These are phyloP conservation scores for Embiotoca jacksoni DNA, from an alignment of 2,113 vertebrate genomes.

Conservation along the genomic window DNA sequence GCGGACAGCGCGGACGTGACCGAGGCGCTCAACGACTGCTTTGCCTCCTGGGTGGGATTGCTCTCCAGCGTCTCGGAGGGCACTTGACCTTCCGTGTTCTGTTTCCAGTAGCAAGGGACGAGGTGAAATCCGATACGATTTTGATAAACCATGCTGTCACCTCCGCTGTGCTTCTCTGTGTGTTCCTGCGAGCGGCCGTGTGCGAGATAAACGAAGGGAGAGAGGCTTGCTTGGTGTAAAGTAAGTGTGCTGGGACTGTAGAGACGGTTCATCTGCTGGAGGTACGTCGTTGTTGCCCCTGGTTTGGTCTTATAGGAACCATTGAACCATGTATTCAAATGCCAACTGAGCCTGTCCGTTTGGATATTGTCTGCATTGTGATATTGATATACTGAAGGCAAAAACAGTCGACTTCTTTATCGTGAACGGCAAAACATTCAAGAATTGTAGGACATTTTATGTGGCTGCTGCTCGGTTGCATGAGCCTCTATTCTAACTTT, in stretches of 20 bases:
- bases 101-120: constrained; percentile 26
- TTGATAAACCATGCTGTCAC: constrained; percentile 55
- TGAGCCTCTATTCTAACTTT: not conserved
- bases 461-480: too few species aligned
- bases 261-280: not conserved
- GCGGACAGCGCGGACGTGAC: constrained; percentile 48
- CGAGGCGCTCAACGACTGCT: constrained; percentile 14
- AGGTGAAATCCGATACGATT: constrained; percentile 54
- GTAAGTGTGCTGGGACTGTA: not conserved
- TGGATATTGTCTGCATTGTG: not conserved
- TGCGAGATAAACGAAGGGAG: constrained; percentile 3
- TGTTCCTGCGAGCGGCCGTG: constrained; percentile 5
- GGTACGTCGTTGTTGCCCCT: not conserved
- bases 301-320: not conserved
- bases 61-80: constrained; percentile 18
- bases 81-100: constrained; percentile 61
- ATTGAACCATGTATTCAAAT: not conserved
- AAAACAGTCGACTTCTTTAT: not conserved
- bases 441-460: not conserved
- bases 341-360: not conserved
- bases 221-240: not conserved
- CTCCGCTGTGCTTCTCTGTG: constrained; percentile 25
- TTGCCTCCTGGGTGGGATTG: constrained; percentile 25
- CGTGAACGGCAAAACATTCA: not conserved
- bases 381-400: not conserved